phyloP scores from a whole-genome alignment of 1,140 invertebrate species.

The Phocides pigmalion region DNA sequence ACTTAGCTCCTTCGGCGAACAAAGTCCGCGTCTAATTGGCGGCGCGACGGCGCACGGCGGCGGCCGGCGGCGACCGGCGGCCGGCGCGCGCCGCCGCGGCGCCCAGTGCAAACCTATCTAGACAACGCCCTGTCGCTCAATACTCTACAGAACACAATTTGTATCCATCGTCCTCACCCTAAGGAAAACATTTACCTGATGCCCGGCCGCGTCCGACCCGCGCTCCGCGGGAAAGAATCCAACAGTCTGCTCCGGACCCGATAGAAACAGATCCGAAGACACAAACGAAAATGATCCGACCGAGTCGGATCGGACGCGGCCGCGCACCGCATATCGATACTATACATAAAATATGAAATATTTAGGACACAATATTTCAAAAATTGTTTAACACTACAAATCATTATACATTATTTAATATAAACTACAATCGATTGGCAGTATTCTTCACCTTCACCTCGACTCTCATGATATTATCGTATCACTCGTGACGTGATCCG shows the following conservation, averaged over 20 bases:
- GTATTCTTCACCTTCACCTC: constrained; percentile 70
- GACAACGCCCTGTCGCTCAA: constrained; percentile 74
- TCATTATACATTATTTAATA: constrained; percentile 74
- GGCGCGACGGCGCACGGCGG: constrained; percentile 23
- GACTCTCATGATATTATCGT: constrained; percentile 62
- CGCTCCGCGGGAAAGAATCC: not conserved
- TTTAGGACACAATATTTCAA: constrained; percentile 78
- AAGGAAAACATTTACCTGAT: constrained; percentile 72
- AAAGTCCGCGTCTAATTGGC: constrained; percentile 52
- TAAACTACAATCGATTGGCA: constrained; percentile 81
- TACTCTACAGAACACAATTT: constrained; percentile 81
- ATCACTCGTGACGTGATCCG: constrained; percentile 50
- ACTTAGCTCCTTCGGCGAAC: constrained; percentile 68
- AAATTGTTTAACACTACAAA: constrained; percentile 77
- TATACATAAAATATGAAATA: constrained; percentile 78
- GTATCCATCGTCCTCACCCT: constrained; percentile 74
- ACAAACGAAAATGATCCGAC: constrained; percentile 31
- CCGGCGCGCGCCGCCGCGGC: constrained; percentile 30
- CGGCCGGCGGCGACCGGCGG: constrained; percentile 17
- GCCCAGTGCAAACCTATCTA: constrained; percentile 72
- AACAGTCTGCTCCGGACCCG: not conserved
- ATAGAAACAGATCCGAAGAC: constrained; percentile 16
- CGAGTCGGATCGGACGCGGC: constrained; percentile 38
- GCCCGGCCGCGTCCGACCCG: constrained; percentile 41
- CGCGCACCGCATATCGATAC: constrained; percentile 64